Evolutionary conservation across 2,113 vertebrate genomes (phyloP).

Genomic region (Hydropotes inermis): DNA sequence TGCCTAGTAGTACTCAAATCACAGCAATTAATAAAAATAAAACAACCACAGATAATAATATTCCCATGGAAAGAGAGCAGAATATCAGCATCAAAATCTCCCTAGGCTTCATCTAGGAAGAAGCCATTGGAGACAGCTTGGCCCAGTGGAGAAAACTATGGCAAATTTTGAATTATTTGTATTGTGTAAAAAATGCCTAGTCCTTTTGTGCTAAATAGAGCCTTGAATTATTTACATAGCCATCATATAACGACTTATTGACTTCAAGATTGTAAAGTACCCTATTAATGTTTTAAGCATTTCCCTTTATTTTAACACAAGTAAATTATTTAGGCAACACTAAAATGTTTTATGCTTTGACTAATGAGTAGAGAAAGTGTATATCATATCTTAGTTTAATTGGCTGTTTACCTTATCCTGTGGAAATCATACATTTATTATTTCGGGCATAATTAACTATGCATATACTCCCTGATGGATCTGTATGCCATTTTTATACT

Average conservation of each 20-base stretch:
- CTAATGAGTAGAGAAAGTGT: constrained; percentile 79
- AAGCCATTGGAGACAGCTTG: not conserved
- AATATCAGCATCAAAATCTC: not conserved
- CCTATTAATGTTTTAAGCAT: constrained; percentile 83
- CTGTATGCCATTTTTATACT: constrained; percentile 44
- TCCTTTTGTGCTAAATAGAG: constrained; percentile 53
- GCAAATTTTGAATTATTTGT: not conserved
- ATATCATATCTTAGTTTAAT: constrained; percentile 79
- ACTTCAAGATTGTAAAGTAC: constrained; percentile 78
- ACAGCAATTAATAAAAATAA: not conserved
- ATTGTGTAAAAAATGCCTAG: constrained; percentile 46
- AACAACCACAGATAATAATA: not conserved
- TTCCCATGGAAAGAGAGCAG: not conserved
- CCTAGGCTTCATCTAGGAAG: not conserved
- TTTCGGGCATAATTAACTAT: constrained; percentile 78
- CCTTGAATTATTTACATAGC: constrained; percentile 79
- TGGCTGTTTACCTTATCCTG: constrained; percentile 80
- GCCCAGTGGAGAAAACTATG: not conserved
- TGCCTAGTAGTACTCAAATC: not conserved
- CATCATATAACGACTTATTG: constrained; percentile 78
- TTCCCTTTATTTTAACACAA: constrained; percentile 82
- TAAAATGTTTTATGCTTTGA: constrained; percentile 82
- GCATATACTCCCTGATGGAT: constrained; percentile 73
- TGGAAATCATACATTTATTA: constrained; percentile 80
- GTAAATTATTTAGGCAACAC: constrained; percentile 83